Conservation (phyloP, 2,888 invertebrate genomes). For the Acrocyrtus sp. region DNA sequence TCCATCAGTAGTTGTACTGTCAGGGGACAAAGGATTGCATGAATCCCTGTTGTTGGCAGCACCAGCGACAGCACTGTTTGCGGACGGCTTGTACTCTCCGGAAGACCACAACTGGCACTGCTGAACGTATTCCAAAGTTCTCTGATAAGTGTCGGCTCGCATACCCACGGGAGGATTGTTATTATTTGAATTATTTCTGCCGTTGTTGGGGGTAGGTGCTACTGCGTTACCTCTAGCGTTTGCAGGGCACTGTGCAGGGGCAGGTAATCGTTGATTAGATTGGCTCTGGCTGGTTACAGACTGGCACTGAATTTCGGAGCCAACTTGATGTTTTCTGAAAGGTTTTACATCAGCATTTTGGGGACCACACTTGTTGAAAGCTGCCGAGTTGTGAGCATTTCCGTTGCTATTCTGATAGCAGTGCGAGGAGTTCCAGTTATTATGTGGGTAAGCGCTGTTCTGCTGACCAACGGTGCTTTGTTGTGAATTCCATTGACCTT, state of each 20-base stretch:
- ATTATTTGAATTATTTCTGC: conserved; percentile 44
- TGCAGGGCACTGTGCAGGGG: conserved; percentile 65
- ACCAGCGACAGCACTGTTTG: neutral
- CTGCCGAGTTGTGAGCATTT: conserved; percentile 29
- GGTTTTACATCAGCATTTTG: conserved; percentile 28
- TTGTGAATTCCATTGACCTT: conserved; percentile 16
- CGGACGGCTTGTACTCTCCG: conserved; percentile 16
- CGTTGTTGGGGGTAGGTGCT: conserved; percentile 58
- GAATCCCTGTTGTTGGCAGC: conserved; percentile 42
- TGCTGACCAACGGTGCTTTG: neutral
- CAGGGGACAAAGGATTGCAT: conserved; percentile 58
- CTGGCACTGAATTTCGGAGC: conserved; percentile 54
- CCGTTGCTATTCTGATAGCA: conserved; percentile 33
- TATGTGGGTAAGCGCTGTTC: conserved; percentile 12
- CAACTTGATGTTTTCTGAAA: conserved; percentile 11
- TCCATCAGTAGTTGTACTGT: conserved; percentile 57
- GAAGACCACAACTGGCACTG: conserved; percentile 72
- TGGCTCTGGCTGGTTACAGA: conserved; percentile 57
- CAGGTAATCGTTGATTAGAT: conserved; percentile 67
- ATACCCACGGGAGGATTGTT: conserved; percentile 71
- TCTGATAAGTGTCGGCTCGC: conserved; percentile 87
- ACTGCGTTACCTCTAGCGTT: conserved; percentile 63
- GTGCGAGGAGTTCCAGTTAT: conserved; percentile 35
- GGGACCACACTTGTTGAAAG: conserved; percentile 27
- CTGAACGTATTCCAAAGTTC: conserved; percentile 90